Base-by-base conservation (phyloP, 2,797 vertebrate genomes). In the Diplodus puntazzo region DNA sequence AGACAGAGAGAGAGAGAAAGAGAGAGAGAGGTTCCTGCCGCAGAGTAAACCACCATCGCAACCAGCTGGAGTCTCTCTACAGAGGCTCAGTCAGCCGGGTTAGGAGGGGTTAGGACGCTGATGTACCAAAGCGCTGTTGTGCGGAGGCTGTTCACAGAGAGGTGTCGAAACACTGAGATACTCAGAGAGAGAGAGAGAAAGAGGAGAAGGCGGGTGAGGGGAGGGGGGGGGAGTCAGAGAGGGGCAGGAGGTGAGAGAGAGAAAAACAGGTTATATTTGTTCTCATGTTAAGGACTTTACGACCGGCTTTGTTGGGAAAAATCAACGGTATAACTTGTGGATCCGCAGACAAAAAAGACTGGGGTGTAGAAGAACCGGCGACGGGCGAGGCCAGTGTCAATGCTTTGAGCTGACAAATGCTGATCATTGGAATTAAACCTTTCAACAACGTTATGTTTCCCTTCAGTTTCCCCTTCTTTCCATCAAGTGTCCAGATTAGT, bases 81-180 rank as follows among this genome's bases (percentile, higher is more conserved):
- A 57, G 82, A 84, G 82, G 84, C 83, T 79, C 85, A 86, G 83
- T 88, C 84, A 80, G 84, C 63, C 72, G 80, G 85, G 88, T 86
- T 81, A 77, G 57, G 21, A 66, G 80, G 87, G 87, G 91, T 91
- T 84, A 89, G 69, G 65, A 84, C 80, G 80, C 84, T 86, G 79
- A 86, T 87, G 85, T 82, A 83, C 84, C 83, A 89, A 87, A 90
- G 89, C 87, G 86, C 77, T 72, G 69, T 25, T 42, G 77, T 74
- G 77, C 64, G 74, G 83, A 75, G 75, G 73, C 81, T 87, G 88
- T 76, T 81, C 76, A 75, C 73, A 69, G 65, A 76, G 82, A 84
- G 75, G 66, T 62, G 81, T 64, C 73, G 83, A 34, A 34, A 8
- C 85, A 81, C 27, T 70, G 64, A 87, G 52, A 71, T 49, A 69